Conservation (phyloP, 1,140 invertebrate genomes). For the Littorina saxatilis region DNA sequence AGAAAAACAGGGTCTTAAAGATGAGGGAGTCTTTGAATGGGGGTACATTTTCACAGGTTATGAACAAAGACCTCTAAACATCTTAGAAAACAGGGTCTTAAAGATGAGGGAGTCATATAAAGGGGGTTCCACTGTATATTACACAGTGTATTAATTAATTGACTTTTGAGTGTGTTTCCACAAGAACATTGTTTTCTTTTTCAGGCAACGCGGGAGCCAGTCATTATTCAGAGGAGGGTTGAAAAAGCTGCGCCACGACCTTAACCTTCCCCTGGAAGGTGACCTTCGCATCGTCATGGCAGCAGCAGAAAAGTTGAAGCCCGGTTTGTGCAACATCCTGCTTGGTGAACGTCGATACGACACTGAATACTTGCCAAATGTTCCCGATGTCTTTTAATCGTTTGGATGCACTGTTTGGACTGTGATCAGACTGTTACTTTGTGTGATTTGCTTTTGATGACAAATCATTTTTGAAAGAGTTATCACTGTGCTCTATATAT, state of each 20-base stretch:
- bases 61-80: too few species aligned
- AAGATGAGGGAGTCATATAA: too few species aligned
- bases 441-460: too few species aligned
- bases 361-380: conserved; percentile 44
- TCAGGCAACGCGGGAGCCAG: conserved; percentile 41
- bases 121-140: too few species aligned
- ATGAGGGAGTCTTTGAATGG: too few species aligned
- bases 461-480: too few species aligned
- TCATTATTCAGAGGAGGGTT: conserved; percentile 41
- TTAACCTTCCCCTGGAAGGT: conserved; percentile 57
- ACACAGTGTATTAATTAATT: too few species aligned
- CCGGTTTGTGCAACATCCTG: conserved; percentile 60
- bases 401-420: not conserved
- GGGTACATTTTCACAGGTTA: too few species aligned
- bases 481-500: too few species aligned
- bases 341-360: conserved; percentile 49
- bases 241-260: conserved; percentile 59
- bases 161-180: too few species aligned
- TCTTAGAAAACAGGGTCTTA: too few species aligned
- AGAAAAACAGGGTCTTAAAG: too few species aligned
- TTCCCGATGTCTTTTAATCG: conserved; percentile 41
- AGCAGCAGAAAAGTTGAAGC: conserved; percentile 68
- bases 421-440: not conserved
- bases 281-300: conserved; percentile 65
- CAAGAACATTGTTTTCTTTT: conserved; percentile 26